Evolutionary conservation across 1,140 invertebrate genomes (phyloP).

Genomic region (Paraescarpia echinospica): DNA sequence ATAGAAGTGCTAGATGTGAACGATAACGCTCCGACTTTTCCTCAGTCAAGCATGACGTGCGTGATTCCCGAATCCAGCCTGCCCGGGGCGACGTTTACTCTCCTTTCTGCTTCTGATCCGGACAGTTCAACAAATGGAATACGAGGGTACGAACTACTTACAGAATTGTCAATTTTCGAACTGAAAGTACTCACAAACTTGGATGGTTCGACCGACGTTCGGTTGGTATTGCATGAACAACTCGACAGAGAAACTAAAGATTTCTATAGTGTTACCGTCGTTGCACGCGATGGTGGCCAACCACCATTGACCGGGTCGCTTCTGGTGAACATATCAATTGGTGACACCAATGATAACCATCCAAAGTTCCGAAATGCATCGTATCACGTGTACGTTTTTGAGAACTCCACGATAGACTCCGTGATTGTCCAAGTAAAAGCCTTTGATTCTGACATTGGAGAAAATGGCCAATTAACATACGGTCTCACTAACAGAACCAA

Average conservation of each 20-base stretch:
- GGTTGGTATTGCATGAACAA: conserved; percentile 19
- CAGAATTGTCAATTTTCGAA: conserved; percentile 9
- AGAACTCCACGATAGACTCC: conserved; percentile 55
- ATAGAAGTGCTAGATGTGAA: conserved; percentile 29
- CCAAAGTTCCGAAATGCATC: conserved; percentile 21
- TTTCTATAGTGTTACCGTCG: not conserved
- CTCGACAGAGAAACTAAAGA: conserved; percentile 29
- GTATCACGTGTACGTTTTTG: conserved; percentile 26
- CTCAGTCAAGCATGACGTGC: conserved; percentile 12
- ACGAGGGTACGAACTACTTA: conserved; percentile 1
- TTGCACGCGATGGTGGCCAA: not conserved
- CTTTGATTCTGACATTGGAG: conserved; percentile 27
- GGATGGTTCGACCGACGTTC: conserved; percentile 28
- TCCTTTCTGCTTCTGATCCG: conserved; percentile 23
- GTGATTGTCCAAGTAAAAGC: conserved; percentile 66
- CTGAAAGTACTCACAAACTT: conserved; percentile 21
- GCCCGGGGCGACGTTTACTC: conserved; percentile 17
- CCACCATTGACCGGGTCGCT: conserved; percentile 69
- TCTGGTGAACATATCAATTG: conserved; percentile 74
- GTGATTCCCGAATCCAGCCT: conserved; percentile 21
- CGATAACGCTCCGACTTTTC: conserved; percentile 62
- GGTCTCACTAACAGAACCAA: conserved; percentile 64
- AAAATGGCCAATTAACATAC: conserved; percentile 60
- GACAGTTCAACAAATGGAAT: conserved; percentile 17
- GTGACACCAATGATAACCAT: conserved; percentile 85